Base-by-base conservation (phyloP, 2,113 vertebrate genomes). In the Sprattus sprattus region DNA sequence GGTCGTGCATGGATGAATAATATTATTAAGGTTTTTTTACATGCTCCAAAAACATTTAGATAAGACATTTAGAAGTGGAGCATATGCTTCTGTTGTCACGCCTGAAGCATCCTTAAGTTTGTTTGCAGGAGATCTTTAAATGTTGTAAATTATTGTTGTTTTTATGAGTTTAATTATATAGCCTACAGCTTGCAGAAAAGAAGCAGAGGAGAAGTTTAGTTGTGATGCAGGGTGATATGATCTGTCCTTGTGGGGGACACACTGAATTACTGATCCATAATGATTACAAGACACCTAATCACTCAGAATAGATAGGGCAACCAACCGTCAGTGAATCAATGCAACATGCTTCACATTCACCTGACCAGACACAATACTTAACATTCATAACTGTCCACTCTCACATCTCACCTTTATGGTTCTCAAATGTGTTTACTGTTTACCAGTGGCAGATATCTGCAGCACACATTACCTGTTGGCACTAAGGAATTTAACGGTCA, bases 21-120 rank as follows among this genome's bases (percentile, higher is more conserved):
- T n/a, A n/a, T n/a, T n/a, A n/a, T n/a, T n/a, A n/a, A n/a, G n/a
- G 71, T 78, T 78, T 78, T 78, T 78, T 39, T 32, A 22, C 54
- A 22, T 6, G 32, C 25, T 39, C 71, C 71, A 39, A 32, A 39
- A 75, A 13, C 7, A n/a, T n/a, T n/a, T n/a, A 32, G 71, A 78
- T 78, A 39, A 3, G 32, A 39, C 28, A 78, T 78, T 78, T 32
- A 78, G 16, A 13, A 78, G 71, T 15, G 39, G 71, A 78, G 5
- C 71, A 78, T 78, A 4, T 39, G 13, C 13, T 16, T 39, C 13
- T 5, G 71, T 39, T 32, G 15, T 67, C n/a, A 67, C 13, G n/a
- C n/a, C 64, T 28, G 10, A 28, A 9, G 2, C 13, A 11, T 78
- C 28, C 71, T 44, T 10, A 13, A 39, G 13, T 78, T 78, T 71